Base-by-base conservation (phyloP, 2,113 vertebrate species). In the Brienomyrus longianalis region DNA sequence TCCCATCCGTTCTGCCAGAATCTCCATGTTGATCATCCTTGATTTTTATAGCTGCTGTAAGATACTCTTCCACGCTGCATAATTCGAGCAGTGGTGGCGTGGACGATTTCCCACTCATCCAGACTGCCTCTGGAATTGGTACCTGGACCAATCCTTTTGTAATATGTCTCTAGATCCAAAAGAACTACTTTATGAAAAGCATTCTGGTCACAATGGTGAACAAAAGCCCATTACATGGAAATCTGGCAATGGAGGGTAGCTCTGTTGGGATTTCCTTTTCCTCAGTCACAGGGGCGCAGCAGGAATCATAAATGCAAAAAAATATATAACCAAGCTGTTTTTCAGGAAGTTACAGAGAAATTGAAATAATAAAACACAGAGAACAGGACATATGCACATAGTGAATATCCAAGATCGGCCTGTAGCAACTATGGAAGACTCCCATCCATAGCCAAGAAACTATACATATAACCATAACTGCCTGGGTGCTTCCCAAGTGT, bases 141-240 rank as follows among this genome's bases (percentile, higher is more conserved):
- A 77, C 15, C 27, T 77, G 35, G 35, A 80, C 35, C 74, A 43
- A 6, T 80, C 74, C 74, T 80, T 80, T 80, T 43, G 17, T 19
- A 43, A 35, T 80, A 39, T 80, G 74, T 19, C 35, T 35, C 74
- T 80, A 80, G 31, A 80, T 80, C 74, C 35, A 39, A 43, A 80
- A 35, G 17, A 39, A 43, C 35, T 80, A 43, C 74, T 80, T 17
- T 80, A 80, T 80, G 35, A 43, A 19, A 80, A 80, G 17, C 35
- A 27, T 80, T 39, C 74, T 43, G 74, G 74, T 80, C 17, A 43
- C 15, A 80, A 43, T 80, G 31, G 74, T 80, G 74, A 80, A 80
- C 74, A 80, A 80, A 80, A 43, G 74, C 35, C 74, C 74, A 80
- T 80, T 80, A 80, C 74, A 80, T 80, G 74, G 74, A 80, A 80